Base-by-base conservation (phyloP, 2,113 vertebrate species). In the Brevimyrus niger region DNA sequence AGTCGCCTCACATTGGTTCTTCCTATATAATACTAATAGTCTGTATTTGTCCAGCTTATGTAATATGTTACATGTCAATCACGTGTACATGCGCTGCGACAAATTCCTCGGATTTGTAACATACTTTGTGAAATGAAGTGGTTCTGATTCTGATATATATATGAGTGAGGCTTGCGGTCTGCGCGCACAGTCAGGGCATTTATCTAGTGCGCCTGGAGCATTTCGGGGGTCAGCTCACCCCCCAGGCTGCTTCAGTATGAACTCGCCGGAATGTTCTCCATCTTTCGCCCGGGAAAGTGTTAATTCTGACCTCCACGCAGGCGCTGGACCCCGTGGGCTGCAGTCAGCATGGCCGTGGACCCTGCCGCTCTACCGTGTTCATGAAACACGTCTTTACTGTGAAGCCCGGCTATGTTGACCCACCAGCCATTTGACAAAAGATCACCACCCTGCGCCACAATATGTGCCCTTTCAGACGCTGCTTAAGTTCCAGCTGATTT, bases 241-340 rank as follows among this genome's bases (percentile, higher is more conserved):
- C 55, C 61, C 58, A 65, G 11, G n/a, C 47, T 97, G 98, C 93
- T 99, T 99, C 94, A 98, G 88, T 99, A 99, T 93, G 98, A 99
- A 93, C 91, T 99, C 58, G 99, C 98, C 76, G 99, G 97, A 91
- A 99, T 98, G 94, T 99, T 98, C 1, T 98, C 98, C 88, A 97
- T 17, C 31, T 76, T 76, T 76, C 1, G 3, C 31, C 69, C 1
- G 0, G 38, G 69, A 17, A 15, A 38, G 31, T 15, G 4, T 76
- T 76, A 4, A 76, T 38, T 31, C 69, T 76, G 69, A 13, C 27
- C 97, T 87, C 99, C 98, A 93, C 99, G 31, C 21, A 35, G 48
- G 27, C 27, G 4, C 13, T n/a, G 15, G 23, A 15, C 47, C 23
- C 19, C 84, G 44, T 5, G 38, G 44, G 13, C 31, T 6, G 1